These are phyloP conservation scores for Tethea ocularis DNA, from an alignment of 2,888 invertebrate species.

Conservation along the genomic window DNA sequence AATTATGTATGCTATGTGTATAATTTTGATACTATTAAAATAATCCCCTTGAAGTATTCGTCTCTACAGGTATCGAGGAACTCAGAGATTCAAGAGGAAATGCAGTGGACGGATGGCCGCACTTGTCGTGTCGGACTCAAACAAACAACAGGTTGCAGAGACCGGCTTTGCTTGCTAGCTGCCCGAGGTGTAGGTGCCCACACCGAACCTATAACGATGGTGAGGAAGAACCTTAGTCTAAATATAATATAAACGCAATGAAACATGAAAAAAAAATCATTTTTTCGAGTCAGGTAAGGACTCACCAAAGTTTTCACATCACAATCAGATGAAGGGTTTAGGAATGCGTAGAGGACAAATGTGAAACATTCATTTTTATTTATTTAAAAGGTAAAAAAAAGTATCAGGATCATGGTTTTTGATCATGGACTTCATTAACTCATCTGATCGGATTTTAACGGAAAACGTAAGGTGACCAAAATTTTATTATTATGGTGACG, in stretches of 20 bases:
- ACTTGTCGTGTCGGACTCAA: constrained; percentile 62
- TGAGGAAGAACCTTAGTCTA: constrained; percentile 34
- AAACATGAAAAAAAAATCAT: too few relatives aligned
- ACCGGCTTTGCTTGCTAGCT: constrained; percentile 80
- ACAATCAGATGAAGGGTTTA: too few relatives aligned
- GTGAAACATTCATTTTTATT: too few relatives aligned
- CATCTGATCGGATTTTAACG: too few relatives aligned
- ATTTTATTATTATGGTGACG: too few relatives aligned
- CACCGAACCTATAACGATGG: constrained; percentile 66
- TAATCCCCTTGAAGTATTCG: constrained; percentile 63
- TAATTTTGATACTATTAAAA: constrained; percentile 24
- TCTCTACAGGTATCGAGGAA: constrained; percentile 77
- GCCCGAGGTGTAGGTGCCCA: constrained; percentile 59
- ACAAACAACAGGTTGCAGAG: constrained; percentile 62
- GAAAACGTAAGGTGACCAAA: too few relatives aligned
- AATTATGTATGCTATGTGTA: background rate
- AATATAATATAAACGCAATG: background rate
- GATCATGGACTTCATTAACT: too few relatives aligned
- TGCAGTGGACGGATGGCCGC: constrained; percentile 72
- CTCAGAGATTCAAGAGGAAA: constrained; percentile 78
- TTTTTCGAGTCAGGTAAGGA: too few relatives aligned
- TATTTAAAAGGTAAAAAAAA: too few relatives aligned
- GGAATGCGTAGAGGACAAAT: too few relatives aligned
- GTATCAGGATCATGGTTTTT: too few relatives aligned
- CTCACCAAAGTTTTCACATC: too few relatives aligned